These are phyloP conservation scores for Sycophila texana DNA, from an alignment of 2,888 invertebrate genomes.

Conservation along the genomic window DNA sequence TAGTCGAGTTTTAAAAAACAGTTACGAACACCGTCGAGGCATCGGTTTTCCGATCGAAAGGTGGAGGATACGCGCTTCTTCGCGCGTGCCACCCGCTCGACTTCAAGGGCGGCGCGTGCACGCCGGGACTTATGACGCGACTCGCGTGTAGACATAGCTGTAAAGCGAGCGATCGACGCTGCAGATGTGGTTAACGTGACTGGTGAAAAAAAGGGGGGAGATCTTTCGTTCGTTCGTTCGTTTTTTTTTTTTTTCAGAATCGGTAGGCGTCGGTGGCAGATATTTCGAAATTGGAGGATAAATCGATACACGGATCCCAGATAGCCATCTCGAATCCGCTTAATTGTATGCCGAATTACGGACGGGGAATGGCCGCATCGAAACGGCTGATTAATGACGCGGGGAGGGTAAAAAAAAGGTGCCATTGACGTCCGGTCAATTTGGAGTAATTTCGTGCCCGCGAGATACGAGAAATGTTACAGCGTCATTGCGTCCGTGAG, in stretches of 20 bases:
- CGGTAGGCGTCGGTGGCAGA: background rate
- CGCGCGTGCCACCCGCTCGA: background rate
- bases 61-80: background rate
- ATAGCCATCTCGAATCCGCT: conserved; percentile 7
- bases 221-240: background rate
- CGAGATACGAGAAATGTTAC: background rate
- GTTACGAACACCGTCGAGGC: background rate
- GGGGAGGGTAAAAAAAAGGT: background rate
- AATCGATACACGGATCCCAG: conserved; percentile 8
- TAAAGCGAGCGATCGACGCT: conserved; percentile 20
- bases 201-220: conserved; percentile 9
- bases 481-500: background rate
- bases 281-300: background rate
- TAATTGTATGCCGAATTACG: conserved; percentile 30
- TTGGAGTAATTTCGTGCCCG: conserved; percentile 10
- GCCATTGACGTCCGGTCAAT: conserved; percentile 1
- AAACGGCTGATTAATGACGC: conserved; percentile 28
- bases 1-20: background rate
- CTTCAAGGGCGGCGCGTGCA: background rate
- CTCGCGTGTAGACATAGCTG: conserved; percentile 34
- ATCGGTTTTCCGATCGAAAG: conserved; percentile 4
- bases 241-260: background rate
- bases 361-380: background rate
- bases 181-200: conserved; percentile 6
- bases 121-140: background rate